phyloP scores from a whole-genome alignment of 1,140 invertebrate species.

The Calephelis virginiensis region DNA sequence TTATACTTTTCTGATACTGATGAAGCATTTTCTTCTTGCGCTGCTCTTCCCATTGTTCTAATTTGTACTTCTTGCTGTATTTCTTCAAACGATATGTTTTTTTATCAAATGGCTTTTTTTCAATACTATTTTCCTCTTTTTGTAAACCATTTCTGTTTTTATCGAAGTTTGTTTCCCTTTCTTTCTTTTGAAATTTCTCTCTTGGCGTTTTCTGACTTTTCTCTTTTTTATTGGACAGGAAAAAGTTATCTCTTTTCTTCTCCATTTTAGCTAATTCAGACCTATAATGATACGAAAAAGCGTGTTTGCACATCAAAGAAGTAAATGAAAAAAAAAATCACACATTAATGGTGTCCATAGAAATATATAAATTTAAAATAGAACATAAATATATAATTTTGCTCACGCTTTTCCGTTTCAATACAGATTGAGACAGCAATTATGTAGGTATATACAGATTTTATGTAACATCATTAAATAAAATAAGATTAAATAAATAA shows the following conservation, averaged over 20 bases:
- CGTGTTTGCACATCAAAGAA: constrained; percentile 58
- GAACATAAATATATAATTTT: constrained; percentile 26
- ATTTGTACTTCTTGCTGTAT: constrained; percentile 84
- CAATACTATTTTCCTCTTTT: constrained; percentile 33
- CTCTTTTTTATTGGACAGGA: constrained; percentile 45
- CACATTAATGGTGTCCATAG: constrained; percentile 5
- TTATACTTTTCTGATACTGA: constrained; percentile 79
- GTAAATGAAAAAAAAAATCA: constrained; percentile 26
- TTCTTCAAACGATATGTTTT: constrained; percentile 82
- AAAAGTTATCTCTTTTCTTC: constrained; percentile 54
- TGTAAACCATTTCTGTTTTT: constrained; percentile 35
- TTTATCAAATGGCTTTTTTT: constrained; percentile 81
- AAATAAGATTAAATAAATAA: too few species aligned
- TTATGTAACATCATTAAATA: too few species aligned
- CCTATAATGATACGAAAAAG: constrained; percentile 74
- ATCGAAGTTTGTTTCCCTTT: constrained; percentile 45
- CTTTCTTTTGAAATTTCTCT: constrained; percentile 36
- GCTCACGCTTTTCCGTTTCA: constrained; percentile 63
- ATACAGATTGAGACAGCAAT: neutral
- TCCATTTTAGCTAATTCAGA: constrained; percentile 58
- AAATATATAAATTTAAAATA: constrained; percentile 14
- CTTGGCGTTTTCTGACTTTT: constrained; percentile 30
- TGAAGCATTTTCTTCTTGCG: constrained; percentile 78
- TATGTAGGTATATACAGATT: too few species aligned
- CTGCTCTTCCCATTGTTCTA: constrained; percentile 82